Evolutionary conservation across 1,140 invertebrate species (phyloP).

Genomic region (Sinella curviseta): DNA sequence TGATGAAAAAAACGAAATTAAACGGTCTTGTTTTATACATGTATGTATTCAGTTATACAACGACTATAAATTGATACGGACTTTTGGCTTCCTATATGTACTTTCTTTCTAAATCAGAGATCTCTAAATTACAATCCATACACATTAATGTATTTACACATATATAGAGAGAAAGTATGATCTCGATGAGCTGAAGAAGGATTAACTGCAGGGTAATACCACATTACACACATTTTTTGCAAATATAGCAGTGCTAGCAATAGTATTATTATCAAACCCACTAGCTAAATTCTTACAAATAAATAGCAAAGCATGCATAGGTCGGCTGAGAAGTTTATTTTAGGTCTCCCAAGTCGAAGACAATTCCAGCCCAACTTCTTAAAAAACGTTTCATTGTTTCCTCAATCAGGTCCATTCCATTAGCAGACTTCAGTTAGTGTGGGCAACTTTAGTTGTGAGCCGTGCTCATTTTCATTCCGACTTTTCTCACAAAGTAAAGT

Average conservation of each 20-base stretch:
- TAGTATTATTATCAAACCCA: not conserved
- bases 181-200: not conserved
- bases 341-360: conserved; percentile 12
- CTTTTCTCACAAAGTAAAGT: conserved; percentile 7
- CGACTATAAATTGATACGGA: not conserved
- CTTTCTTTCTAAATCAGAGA: not conserved
- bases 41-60: not conserved
- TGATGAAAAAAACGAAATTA: not conserved
- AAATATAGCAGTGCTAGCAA: not conserved
- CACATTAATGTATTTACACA: no score
- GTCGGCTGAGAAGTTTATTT: not conserved
- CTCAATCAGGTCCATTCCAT: conserved; percentile 16
- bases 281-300: not conserved
- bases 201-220: not conserved
- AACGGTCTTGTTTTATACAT: not conserved
- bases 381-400: conserved; percentile 22
- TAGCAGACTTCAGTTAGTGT: conserved; percentile 16
- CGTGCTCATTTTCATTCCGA: conserved; percentile 3
- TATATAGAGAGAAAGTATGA: not conserved
- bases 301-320: not conserved
- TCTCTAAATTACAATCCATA: not conserved
- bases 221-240: not conserved
- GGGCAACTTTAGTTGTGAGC: conserved; percentile 11
- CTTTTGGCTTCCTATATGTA: not conserved
- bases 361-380: conserved; percentile 11